Evolutionary conservation across 2,113 vertebrate species (phyloP).

Genomic region (Pogona vitticeps): DNA sequence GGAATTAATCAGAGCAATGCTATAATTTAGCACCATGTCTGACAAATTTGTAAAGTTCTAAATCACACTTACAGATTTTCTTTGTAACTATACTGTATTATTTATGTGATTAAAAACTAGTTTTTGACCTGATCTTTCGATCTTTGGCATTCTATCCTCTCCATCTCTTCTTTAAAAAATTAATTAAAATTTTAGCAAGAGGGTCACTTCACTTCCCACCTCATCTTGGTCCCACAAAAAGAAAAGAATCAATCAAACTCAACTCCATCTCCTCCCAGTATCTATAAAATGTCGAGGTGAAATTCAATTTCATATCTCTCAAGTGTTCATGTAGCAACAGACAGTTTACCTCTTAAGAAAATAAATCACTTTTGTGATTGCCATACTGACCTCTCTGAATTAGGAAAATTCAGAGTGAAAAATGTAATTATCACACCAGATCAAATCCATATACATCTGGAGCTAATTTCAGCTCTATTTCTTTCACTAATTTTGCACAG

Average conservation of each 20-base stretch:
- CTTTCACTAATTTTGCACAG: slow-evolving; percentile 77
- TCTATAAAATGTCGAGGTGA: slow-evolving; percentile 80
- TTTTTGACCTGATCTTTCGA: slow-evolving; percentile 93
- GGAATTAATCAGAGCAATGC: slow-evolving; percentile 67
- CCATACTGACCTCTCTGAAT: slow-evolving; percentile 84
- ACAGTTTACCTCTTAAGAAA: slow-evolving; percentile 88
- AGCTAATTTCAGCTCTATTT: slow-evolving; percentile 83
- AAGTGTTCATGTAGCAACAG: slow-evolving; percentile 85
- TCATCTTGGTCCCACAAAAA: slow-evolving; percentile 70
- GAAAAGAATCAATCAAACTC: slow-evolving; percentile 82
- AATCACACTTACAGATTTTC: slow-evolving; percentile 82
- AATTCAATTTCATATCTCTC: slow-evolving; percentile 87
- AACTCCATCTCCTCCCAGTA: slow-evolving; percentile 76
- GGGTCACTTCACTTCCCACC: slow-evolving; percentile 80
- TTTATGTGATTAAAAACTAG: slow-evolving; percentile 95
- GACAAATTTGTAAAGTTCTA: slow-evolving; percentile 84
- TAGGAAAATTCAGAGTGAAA: slow-evolving; percentile 86
- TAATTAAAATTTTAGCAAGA: slow-evolving; percentile 94
- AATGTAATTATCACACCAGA: slow-evolving; percentile 88
- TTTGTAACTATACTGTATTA: slow-evolving; percentile 81
- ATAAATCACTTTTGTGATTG: slow-evolving; percentile 88
- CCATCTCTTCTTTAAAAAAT: slow-evolving; percentile 90
- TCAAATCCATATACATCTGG: slow-evolving; percentile 83
- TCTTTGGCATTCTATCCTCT: slow-evolving; percentile 88
- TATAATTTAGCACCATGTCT: slow-evolving; percentile 72